Evolutionary conservation across 2,888 invertebrate genomes (phyloP).

Genomic region (Acleris cristana): DNA sequence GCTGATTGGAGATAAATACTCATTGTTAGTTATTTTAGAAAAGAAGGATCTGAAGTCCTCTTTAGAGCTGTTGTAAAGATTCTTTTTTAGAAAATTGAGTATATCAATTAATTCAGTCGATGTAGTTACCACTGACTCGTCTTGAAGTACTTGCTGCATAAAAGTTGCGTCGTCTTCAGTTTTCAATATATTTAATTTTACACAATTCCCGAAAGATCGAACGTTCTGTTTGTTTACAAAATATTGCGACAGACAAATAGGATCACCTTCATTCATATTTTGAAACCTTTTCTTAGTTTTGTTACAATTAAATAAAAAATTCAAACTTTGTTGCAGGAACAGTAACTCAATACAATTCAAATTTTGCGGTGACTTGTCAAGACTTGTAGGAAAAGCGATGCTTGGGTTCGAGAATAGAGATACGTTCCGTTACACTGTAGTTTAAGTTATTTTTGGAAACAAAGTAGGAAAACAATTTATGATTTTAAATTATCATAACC

Average conservation of each 20-base stretch:
- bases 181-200: slow-evolving; percentile 57
- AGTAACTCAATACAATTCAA: slow-evolving; percentile 42
- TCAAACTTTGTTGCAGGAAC: too few species aligned
- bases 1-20: slow-evolving; percentile 50
- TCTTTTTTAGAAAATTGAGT: slow-evolving; percentile 53
- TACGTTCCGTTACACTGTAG: slow-evolving; percentile 39
- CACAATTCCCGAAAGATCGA: slow-evolving; percentile 63
- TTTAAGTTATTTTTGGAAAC: not conserved
- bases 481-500: too few species aligned
- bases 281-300: not conserved
- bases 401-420: slow-evolving; percentile 1
- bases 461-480: too few species aligned
- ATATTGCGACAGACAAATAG: slow-evolving; percentile 63
- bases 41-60: slow-evolving; percentile 66
- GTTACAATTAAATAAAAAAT: not conserved
- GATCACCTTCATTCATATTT: slow-evolving; percentile 31
- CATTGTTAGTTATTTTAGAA: slow-evolving; percentile 36
- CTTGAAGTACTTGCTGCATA: slow-evolving; percentile 50
- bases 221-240: slow-evolving; percentile 75
- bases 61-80: slow-evolving; percentile 54
- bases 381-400: slow-evolving; percentile 47
- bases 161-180: slow-evolving; percentile 48
- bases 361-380: slow-evolving; percentile 63
- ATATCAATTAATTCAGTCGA: slow-evolving; percentile 49
- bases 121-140: slow-evolving; percentile 50